These are phyloP conservation scores for Parazoanthus swiftii DNA, from an alignment of 92 coral and sea anemone species.

Conservation along the genomic window DNA sequence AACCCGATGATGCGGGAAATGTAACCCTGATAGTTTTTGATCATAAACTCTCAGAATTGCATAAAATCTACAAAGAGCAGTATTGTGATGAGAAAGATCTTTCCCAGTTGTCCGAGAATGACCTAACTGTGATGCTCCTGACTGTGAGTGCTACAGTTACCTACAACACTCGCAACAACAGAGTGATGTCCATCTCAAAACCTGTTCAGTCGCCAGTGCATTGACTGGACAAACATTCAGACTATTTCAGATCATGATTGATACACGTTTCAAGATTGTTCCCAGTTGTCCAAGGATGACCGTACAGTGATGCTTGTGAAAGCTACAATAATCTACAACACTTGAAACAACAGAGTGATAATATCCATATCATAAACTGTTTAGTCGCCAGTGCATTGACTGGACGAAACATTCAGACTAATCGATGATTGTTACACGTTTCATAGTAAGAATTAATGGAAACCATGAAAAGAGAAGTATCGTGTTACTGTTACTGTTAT, in stretches of 20 bases:
- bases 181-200: conserved; percentile 21
- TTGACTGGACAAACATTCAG: conserved; percentile 18
- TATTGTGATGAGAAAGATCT: conserved; percentile 14
- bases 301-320: not conserved
- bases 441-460: conserved; percentile 32
- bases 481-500: too few species aligned
- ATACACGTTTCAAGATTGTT: too few species aligned
- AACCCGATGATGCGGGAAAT: conserved; percentile 8
- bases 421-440: conserved; percentile 17
- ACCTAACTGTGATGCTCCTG: conserved; percentile 8
- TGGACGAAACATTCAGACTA: conserved; percentile 29
- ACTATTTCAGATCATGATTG: conserved; percentile 8
- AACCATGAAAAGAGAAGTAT: conserved; percentile 22
- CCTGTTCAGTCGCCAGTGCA: conserved; percentile 17
- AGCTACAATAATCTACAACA: conserved; percentile 9
- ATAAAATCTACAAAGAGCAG: conserved; percentile 14
- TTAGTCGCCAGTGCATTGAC: conserved; percentile 23
- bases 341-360: conserved; percentile 21
- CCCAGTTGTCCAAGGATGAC: not conserved
- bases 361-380: conserved; percentile 30
- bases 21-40: conserved; percentile 13
- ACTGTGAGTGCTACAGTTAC: conserved; percentile 10
- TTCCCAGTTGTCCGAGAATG: conserved; percentile 27
- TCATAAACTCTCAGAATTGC: conserved; percentile 24
- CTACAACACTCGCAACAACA: conserved; percentile 9